phyloP scores from a whole-genome alignment of 37 sponge, comb jelly and placozoan species.

The Mnemiopsis leidyi region DNA sequence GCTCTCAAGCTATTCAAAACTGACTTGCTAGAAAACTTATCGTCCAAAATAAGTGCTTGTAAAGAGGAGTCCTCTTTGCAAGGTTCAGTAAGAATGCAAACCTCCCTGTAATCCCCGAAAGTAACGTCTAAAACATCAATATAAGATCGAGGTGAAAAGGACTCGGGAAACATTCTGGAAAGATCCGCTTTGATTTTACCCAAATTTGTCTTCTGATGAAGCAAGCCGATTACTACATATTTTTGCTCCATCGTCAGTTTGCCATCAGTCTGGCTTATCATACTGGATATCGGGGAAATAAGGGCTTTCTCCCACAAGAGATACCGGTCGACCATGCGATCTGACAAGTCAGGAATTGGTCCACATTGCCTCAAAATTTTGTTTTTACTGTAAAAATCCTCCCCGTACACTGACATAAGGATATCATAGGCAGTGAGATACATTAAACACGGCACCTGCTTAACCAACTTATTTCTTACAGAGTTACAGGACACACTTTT shows the following conservation, averaged over 20 bases:
- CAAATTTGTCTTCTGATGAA: background rate
- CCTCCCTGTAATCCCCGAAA: background rate
- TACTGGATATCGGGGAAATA: background rate
- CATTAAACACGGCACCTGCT: background rate
- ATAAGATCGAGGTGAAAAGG: background rate
- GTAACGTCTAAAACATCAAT: background rate
- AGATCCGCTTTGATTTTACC: background rate
- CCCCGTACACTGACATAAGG: background rate
- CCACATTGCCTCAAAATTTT: background rate
- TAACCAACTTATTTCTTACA: background rate
- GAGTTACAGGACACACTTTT: background rate
- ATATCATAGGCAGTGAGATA: background rate
- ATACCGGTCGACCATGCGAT: background rate
- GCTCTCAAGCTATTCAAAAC: background rate
- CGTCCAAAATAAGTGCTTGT: background rate
- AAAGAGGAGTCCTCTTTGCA: background rate
- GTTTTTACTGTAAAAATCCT: background rate
- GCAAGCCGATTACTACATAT: background rate
- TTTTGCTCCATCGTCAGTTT: conserved; percentile 14
- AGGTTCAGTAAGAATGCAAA: background rate
- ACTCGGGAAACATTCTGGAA: background rate
- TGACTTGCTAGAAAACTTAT: background rate
- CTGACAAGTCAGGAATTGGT: background rate
- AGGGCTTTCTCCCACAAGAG: background rate
- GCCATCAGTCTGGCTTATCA: background rate